Conservation (phyloP, 2,888 invertebrate species). For the Scelioninae gen. 1 region DNA sequence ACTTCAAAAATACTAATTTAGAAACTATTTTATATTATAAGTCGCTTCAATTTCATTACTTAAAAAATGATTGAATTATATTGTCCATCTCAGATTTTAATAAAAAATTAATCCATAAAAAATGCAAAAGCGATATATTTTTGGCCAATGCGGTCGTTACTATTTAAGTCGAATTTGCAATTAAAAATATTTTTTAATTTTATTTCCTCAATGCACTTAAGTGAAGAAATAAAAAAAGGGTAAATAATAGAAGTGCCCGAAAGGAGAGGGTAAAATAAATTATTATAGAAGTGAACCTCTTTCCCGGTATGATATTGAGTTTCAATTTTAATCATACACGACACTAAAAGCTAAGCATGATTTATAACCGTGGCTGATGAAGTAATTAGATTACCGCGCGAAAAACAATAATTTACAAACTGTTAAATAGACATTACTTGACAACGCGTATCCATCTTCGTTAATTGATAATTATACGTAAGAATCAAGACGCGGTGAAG, state of each 20-base stretch:
- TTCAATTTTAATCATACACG: conserved; percentile 61
- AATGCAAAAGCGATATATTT: too few species aligned
- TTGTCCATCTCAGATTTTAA: too few species aligned
- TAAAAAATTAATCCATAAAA: too few species aligned
- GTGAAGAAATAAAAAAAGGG: too few species aligned
- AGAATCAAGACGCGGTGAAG: conserved; percentile 49
- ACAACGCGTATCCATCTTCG: conserved; percentile 60
- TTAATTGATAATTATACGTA: conserved; percentile 66
- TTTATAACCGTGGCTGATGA: conserved; percentile 46
- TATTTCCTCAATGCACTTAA: too few species aligned
- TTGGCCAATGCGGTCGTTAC: too few species aligned
- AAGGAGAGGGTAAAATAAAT: conserved; percentile 10
- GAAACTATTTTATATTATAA: too few species aligned
- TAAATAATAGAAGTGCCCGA: not conserved
- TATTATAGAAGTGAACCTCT: conserved; percentile 4
- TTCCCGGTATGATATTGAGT: conserved; percentile 35
- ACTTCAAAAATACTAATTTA: too few species aligned
- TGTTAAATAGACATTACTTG: conserved; percentile 56
- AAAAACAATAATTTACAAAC: conserved; percentile 63
- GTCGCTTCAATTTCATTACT: too few species aligned
- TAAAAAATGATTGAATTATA: too few species aligned
- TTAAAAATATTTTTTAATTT: too few species aligned
- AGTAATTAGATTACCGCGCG: conserved; percentile 52
- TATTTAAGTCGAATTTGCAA: too few species aligned
- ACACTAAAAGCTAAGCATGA: conserved; percentile 58